These are phyloP conservation scores for Vesta saturnalis DNA, from an alignment of 2,888 invertebrate genomes.

Conservation along the genomic window DNA sequence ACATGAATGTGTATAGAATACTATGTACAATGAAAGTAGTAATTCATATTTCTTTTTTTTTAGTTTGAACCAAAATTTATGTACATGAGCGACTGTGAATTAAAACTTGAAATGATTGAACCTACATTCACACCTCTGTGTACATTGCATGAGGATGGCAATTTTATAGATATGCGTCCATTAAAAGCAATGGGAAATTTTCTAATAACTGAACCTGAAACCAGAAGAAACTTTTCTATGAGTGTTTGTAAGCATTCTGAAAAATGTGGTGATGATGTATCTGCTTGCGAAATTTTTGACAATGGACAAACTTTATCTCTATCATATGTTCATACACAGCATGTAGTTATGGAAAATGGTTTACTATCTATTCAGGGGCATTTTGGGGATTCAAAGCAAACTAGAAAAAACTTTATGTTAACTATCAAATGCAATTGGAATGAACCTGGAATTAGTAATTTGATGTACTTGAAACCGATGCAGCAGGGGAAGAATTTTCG, in stretches of 20 bases:
- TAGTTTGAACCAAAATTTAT: constrained; percentile 18
- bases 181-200: constrained; percentile 13
- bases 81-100: constrained; percentile 22
- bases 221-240: constrained; percentile 12
- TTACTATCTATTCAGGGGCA: not conserved
- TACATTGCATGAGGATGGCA: constrained; percentile 10
- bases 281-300: constrained; percentile 14
- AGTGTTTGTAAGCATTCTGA: constrained; percentile 18
- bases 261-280: constrained; percentile 13
- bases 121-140: constrained; percentile 14
- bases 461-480: constrained; percentile 32
- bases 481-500: constrained; percentile 41
- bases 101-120: constrained; percentile 16
- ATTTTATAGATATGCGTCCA: constrained; percentile 19
- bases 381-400: not conserved
- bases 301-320: not conserved
- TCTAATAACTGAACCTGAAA: constrained; percentile 7
- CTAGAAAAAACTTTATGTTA: constrained; percentile 37
- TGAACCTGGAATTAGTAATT: constrained; percentile 29
- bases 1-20: too few relatives aligned
- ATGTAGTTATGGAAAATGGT: not conserved
- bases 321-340: constrained; percentile 7
- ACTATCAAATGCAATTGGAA: constrained; percentile 47
- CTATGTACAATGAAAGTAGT: not conserved
- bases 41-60: constrained; percentile 1